A percentile compares a stretch with the other conserved stretches of the same genome.
These are phyloP conservation scores for Leucophenga maculata DNA, from an alignment of 2,888 invertebrate genomes.

Conservation along the genomic window DNA sequence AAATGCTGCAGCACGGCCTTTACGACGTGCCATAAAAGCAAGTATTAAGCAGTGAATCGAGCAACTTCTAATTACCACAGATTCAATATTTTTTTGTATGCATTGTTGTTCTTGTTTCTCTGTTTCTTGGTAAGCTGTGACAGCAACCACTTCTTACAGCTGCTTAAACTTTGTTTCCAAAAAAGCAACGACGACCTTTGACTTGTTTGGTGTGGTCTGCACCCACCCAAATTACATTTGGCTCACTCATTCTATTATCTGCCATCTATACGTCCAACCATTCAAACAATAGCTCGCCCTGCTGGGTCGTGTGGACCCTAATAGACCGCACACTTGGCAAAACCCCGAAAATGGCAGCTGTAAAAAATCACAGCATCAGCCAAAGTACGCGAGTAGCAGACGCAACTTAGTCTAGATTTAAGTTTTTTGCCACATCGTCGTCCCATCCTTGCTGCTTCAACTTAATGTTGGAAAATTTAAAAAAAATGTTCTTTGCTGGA, in stretches of 20 bases:
- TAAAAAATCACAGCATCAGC: constrained; percentile 66
- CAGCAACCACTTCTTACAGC: constrained; percentile 3
- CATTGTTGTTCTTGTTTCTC: not conserved
- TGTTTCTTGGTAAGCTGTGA: not conserved
- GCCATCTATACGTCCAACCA: no score
- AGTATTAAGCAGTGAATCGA: not conserved
- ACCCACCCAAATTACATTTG: no score
- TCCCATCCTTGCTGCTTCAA: not conserved
- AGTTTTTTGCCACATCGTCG: not conserved
- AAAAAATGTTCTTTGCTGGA: not conserved
- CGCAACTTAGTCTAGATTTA: not conserved
- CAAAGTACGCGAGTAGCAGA: constrained; percentile 38
- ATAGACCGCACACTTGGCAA: constrained; percentile 24
- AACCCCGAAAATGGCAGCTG: constrained; percentile 59
- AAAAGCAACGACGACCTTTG: no score
- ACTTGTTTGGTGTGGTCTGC: no score
- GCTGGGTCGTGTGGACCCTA: not conserved
- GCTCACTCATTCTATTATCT: no score
- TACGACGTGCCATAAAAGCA: no score
- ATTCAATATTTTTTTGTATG: not conserved
- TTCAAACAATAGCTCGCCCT: no score
- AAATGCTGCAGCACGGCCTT: no score
- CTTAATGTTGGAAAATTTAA: not conserved
- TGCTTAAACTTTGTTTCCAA: not conserved
- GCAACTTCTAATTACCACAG: constrained; percentile 12